Evolutionary conservation across 2,888 invertebrate genomes (phyloP), one percentile per base, ranked within the genome.

Genomic region (Fragum sueziense): DNA sequence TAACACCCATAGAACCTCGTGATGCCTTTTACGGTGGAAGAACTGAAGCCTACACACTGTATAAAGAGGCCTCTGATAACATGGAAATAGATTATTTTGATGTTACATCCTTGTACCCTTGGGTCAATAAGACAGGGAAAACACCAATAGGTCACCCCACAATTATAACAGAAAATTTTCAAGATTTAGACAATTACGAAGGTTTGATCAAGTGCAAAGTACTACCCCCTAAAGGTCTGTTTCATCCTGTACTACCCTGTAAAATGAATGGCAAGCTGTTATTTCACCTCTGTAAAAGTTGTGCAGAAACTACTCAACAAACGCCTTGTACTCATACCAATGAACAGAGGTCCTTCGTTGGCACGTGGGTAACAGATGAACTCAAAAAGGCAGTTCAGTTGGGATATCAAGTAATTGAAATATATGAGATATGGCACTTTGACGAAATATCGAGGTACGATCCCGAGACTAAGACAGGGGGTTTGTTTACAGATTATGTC

Each of bases 271-370:
- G 82, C 0, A 89, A 91, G 76, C 73, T 93, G 27, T 74, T 91
- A 79, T 93, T 93, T 86, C 81, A 86, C 2, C 76, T 93, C 2
- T 93, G 93, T 85, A 80, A 87, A n/a, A 86, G 73, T 0, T 29
- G 17, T 22, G 22, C 27, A 59, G 11, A 9, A 11, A 9, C 11
- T 11, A 11, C 11, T 11, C 41, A 75, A 34, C 62, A 70, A 37
- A 11, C 22, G 20, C 20, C 41, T 6, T 81, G 81, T 41, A 17
- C 22, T 31, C 77, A 83, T 61, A 68, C 37, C 25, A 69, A 74
- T 37, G 71, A 69, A 6, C 11, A 41, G 17, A 41, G 41, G 41
- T 41, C 41, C 41, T 41, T 41, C 17, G 41, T 41, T 41, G 41
- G 76, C 4, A 85, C 82, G 4, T 57, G 76, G 84, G 68, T 76